A percentile compares a stretch with the other conserved stretches of the same genome.
These are phyloP conservation scores for Stercorarius parasiticus DNA, from an alignment of 2,113 vertebrate genomes.

Conservation along the genomic window DNA sequence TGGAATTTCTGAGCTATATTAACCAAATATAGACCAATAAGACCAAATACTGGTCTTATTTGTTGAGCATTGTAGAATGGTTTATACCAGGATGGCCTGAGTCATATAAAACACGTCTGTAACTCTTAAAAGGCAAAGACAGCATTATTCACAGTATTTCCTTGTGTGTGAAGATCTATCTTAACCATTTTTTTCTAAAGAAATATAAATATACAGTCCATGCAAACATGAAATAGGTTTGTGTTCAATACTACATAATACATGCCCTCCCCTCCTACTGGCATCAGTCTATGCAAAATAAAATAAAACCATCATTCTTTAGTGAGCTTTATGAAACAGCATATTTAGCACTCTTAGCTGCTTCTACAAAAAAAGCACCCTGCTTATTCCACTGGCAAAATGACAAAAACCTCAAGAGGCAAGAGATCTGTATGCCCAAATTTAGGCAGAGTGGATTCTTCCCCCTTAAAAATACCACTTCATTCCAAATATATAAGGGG, in stretches of 20 bases:
- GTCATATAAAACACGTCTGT: neutral
- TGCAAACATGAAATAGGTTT: neutral
- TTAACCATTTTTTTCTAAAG: neutral
- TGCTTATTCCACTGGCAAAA: constrained; percentile 26
- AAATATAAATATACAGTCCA: neutral
- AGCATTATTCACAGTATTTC: neutral
- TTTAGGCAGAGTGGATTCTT: neutral
- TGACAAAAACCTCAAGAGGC: neutral
- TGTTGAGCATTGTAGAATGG: neutral
- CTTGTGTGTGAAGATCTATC: neutral
- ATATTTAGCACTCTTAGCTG: neutral
- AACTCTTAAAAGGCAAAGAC: neutral
- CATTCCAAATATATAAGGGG: neutral
- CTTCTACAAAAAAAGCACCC: neutral
- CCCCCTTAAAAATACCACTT: neutral
- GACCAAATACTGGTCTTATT: neutral
- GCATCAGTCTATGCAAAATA: neutral
- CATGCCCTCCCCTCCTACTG: neutral
- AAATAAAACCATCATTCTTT: neutral
- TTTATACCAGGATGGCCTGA: neutral
- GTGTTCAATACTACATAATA: neutral
- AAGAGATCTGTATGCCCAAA: neutral
- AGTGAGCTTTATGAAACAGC: neutral
- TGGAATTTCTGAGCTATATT: neutral
- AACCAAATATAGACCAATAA: neutral